Percentiles rank a stretch among this genome's conserved stretches.
phyloP scores from a whole-genome alignment of 1,140 invertebrate genomes.

The Cardiocondyla obscurior region DNA sequence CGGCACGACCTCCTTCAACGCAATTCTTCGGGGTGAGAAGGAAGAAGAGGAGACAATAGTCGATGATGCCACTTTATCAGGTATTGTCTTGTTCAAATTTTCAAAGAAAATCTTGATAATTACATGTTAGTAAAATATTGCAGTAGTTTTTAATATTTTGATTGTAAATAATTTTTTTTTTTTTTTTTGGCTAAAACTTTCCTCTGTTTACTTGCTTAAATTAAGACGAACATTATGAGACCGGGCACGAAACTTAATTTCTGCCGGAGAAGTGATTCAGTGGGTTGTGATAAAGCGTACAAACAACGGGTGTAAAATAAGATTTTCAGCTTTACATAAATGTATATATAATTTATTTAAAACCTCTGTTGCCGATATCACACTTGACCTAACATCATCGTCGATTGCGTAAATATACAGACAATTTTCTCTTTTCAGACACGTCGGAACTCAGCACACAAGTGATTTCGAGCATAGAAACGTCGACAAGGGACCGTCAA shows the following conservation, averaged over 20 bases:
- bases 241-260: slow-evolving; percentile 18
- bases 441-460: slow-evolving; percentile 35
- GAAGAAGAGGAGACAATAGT: slow-evolving; percentile 10
- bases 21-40: background rate
- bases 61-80: slow-evolving; percentile 33
- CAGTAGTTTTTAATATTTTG: background rate
- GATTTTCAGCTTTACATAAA: background rate
- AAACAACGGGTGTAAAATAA: background rate
- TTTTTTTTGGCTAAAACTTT: background rate
- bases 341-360: background rate
- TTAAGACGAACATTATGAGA: background rate
- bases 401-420: background rate
- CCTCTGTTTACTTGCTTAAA: background rate
- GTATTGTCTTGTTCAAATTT: slow-evolving; percentile 38
- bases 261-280: background rate
- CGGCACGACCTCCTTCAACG: slow-evolving; percentile 12
- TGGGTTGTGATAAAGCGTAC: background rate
- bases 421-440: slow-evolving; percentile 8
- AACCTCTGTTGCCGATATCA: background rate
- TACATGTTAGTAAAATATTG: background rate
- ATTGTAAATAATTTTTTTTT: background rate
- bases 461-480: slow-evolving; percentile 37
- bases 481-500: slow-evolving; percentile 30
- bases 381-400: background rate
- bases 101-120: background rate